phyloP scores from a whole-genome alignment of 2,888 invertebrate species.

The Dendrolimus houi region DNA sequence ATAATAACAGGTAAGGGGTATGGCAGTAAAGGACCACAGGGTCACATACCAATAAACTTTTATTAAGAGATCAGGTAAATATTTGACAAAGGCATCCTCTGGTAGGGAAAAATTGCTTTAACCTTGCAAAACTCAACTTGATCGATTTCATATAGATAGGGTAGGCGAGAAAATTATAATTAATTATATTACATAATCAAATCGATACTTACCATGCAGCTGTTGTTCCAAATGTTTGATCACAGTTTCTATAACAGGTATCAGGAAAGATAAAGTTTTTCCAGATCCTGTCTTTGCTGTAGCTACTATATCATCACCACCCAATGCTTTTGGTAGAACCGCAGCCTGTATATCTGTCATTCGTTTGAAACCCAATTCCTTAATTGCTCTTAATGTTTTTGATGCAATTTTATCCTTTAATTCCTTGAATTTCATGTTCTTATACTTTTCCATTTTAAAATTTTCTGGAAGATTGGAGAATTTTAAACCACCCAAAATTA shows the following conservation, averaged over 20 bases:
- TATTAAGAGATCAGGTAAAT: no score
- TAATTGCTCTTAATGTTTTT: constrained; percentile 83
- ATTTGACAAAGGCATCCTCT: no score
- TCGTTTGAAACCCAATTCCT: constrained; percentile 90
- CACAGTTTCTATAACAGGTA: constrained; percentile 94
- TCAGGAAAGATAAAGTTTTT: constrained; percentile 96
- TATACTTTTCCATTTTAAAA: constrained; percentile 12
- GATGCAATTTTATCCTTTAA: constrained; percentile 81
- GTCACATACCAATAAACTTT: no score
- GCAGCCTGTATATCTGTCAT: constrained; percentile 97
- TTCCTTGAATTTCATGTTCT: constrained; percentile 62
- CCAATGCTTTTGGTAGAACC: constrained; percentile 89
- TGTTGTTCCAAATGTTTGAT: constrained; percentile 66
- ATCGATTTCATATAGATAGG: no score
- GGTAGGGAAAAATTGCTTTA: no score
- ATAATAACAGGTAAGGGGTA: no score
- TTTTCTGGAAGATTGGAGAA: neutral
- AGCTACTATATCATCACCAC: constrained; percentile 94
- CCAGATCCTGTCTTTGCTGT: constrained; percentile 98
- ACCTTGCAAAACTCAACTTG: no score
- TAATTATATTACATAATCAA: no score
- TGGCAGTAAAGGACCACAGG: no score
- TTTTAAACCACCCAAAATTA: no score
- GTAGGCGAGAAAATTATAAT: no score
- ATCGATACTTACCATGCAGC: constrained; percentile 21